Evolutionary conservation across 2,113 vertebrate genomes (phyloP), one percentile per base, ranked within the genome.

Genomic region (Aspidoscelis tigris): DNA sequence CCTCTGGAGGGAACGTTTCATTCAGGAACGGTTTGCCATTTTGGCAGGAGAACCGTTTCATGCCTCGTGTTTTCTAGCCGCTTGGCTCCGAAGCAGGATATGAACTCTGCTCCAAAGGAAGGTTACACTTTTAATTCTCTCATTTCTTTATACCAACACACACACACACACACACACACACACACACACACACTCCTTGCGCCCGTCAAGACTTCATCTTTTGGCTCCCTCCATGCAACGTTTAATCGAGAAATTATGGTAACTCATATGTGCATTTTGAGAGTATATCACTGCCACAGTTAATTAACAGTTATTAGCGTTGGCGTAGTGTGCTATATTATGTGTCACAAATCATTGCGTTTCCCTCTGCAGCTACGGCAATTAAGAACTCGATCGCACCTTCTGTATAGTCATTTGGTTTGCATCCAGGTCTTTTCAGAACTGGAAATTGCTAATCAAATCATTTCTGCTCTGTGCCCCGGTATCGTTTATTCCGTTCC

Each of bases 291-390:
- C 96, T 97, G 97, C 97, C 96, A 96, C 97, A 98, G 97, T 98
- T 99, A 98, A 99, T 99, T 99, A 99, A 98, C 98, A 97, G 97
- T 98, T 98, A 98, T 99, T 98, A 98, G 97, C 95, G 97, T 97
- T 97, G 96, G 95, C 95, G 96, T 96, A 95, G 96, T 96, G 97
- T 93, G 96, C 96, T 95, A 96, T 96, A 97, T 98, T 97, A 97
- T 96, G 95, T 98, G 97, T 98, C 97, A 98, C 98, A 99, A 98
- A 98, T 98, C 97, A 99, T 98, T 97, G 96, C 96, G 97, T 98
- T 97, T 98, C 98, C 96, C 96, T 97, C 97, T 97, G 97, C 97
- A 97, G 97, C 97, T 97, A 96, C 95, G 97, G 97, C 97, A 98
- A 99, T 99, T 99, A 98, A 97, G 97, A 97, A 97, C 97, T 97